Percentiles rank a stretch among this genome's conserved stretches.
Evolutionary conservation across 2,888 invertebrate species (phyloP).

Genomic region (Orthonychiurus folsomi): DNA sequence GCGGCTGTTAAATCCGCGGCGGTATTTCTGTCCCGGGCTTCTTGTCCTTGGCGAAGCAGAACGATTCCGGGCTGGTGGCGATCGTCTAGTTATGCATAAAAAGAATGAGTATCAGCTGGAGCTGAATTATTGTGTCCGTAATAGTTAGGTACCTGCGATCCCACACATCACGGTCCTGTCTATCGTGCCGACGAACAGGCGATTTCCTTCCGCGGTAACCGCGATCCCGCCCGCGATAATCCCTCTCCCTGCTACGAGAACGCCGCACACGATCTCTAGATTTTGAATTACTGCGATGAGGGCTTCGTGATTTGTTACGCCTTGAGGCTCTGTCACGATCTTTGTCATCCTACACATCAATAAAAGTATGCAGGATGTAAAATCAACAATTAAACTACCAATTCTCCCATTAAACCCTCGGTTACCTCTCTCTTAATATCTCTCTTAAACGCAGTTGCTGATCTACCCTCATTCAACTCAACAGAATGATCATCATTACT

Average conservation of each 20-base stretch:
- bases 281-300: constrained; percentile 29
- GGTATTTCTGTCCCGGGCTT: constrained; percentile 30
- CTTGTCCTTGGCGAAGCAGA: constrained; percentile 32
- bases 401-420: no score
- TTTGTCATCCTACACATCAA: constrained; percentile 33
- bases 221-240: constrained; percentile 35
- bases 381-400: no score
- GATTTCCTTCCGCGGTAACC: constrained; percentile 25
- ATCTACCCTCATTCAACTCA: no score
- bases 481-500: no score
- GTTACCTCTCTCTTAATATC: no score
- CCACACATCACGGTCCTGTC: constrained; percentile 28
- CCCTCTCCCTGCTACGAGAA: constrained; percentile 47
- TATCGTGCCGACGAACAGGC: constrained; percentile 31
- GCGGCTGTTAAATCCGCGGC: constrained; percentile 29
- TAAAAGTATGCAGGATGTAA: no score
- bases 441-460: no score
- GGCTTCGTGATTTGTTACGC: constrained; percentile 20
- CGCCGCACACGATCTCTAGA: constrained; percentile 42
- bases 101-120: not conserved
- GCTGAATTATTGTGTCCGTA: no score
- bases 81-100: constrained; percentile 17
- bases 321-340: constrained; percentile 26
- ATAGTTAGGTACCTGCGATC: not conserved
- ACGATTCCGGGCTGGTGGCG: constrained; percentile 28